These are phyloP conservation scores for Drosophila multiciliata DNA, from an alignment of 2,888 invertebrate genomes.

Conservation along the genomic window DNA sequence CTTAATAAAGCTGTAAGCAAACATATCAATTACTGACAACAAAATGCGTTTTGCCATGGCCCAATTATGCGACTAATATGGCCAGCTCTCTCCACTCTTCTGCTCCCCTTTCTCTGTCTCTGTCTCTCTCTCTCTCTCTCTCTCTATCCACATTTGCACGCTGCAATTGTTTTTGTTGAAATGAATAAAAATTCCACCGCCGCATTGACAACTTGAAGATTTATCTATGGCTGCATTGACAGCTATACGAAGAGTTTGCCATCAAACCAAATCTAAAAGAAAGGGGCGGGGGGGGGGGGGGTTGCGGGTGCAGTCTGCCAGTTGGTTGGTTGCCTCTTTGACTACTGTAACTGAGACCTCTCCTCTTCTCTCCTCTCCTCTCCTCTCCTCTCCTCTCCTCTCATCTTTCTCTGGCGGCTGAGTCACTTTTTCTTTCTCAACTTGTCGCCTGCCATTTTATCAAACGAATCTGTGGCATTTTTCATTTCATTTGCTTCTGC, in stretches of 20 bases:
- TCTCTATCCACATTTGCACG: background rate
- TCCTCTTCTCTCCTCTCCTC: conserved; percentile 25
- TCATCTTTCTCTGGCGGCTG: conserved; percentile 16
- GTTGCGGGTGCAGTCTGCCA: background rate
- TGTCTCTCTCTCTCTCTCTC: background rate
- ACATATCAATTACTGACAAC: conserved; percentile 71
- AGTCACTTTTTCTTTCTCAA: conserved; percentile 73
- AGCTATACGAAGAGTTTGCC: conserved; percentile 44
- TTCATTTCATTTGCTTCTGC: conserved; percentile 60
- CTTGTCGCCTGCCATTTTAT: conserved; percentile 75
- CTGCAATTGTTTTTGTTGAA: conserved; percentile 35
- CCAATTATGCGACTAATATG: conserved; percentile 60
- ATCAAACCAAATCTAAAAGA: conserved; percentile 34
- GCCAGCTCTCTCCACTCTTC: conserved; percentile 4
- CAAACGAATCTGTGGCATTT: conserved; percentile 77
- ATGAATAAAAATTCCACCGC: conserved; percentile 38
- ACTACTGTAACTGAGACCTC: conserved; percentile 23
- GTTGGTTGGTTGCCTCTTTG: conserved; percentile 22
- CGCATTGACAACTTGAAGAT: conserved; percentile 62
- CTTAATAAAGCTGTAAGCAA: conserved; percentile 69
- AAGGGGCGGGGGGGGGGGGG: background rate
- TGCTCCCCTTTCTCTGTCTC: background rate
- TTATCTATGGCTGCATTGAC: conserved; percentile 59
- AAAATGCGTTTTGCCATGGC: conserved; percentile 61
- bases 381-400: conserved; percentile 38